Conservation (phyloP, 2,113 vertebrate species). For the Astur gentilis region DNA sequence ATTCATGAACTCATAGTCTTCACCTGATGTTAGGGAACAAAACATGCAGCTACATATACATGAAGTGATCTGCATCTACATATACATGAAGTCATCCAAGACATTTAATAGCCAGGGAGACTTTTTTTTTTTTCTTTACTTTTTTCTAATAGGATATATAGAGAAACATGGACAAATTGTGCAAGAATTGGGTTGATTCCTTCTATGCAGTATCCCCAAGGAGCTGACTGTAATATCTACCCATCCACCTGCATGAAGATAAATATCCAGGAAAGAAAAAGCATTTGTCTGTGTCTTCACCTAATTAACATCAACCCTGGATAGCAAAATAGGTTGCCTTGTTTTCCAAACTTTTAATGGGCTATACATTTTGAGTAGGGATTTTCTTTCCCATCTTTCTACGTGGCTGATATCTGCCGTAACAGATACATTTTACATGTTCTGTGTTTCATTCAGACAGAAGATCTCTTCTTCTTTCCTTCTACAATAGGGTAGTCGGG, state of each 20-base stretch:
- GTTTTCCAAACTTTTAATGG: background rate
- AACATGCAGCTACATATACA: background rate
- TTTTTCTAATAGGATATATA: background rate
- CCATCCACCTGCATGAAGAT: background rate
- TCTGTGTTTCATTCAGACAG: background rate
- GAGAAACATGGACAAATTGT: background rate
- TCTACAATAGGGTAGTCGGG: background rate
- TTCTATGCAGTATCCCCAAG: background rate
- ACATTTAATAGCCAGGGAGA: background rate
- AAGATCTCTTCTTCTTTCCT: background rate
- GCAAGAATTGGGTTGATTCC: background rate
- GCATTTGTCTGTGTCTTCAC: background rate
- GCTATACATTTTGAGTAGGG: background rate
- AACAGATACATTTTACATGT: background rate
- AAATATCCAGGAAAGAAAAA: background rate
- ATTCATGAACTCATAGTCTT: background rate
- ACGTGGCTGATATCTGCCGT: background rate
- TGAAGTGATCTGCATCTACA: background rate
- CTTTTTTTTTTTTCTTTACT: accelerated
- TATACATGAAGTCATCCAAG: background rate
- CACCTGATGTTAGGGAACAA: background rate
- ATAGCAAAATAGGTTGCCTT: background rate
- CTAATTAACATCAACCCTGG: background rate
- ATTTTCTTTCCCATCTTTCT: background rate
- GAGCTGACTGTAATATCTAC: background rate